A percentile compares a stretch with the other conserved stretches of the same genome.
Evolutionary conservation across 2,113 vertebrate genomes (phyloP).

Genomic region (Agelaius tricolor): DNA sequence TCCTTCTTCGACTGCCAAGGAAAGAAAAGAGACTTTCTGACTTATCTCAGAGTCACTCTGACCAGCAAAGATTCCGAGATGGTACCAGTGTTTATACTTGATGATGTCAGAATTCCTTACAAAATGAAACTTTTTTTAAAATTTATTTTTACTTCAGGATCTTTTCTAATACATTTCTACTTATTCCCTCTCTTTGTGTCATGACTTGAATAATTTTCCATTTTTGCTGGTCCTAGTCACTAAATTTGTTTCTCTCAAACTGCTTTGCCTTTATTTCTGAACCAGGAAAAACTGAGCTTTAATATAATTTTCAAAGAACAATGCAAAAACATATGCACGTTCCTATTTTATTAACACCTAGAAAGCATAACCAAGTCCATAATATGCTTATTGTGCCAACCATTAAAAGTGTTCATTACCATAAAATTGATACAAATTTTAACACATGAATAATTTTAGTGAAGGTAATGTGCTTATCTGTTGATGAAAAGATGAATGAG

Average conservation of each 20-base stretch:
- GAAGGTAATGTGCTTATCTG: background rate
- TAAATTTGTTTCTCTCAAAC: background rate
- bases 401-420: background rate
- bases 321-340: background rate
- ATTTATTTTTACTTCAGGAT: background rate
- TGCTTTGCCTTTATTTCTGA: background rate
- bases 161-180: background rate
- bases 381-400: background rate
- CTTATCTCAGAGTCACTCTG: too few relatives aligned
- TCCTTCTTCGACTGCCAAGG: too few relatives aligned
- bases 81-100: background rate
- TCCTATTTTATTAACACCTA: background rate
- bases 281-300: background rate
- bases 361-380: background rate
- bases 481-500: background rate
- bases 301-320: background rate
- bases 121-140: fast-evolving
- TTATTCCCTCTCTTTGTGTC: fast-evolving
- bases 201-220: background rate
- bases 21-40: too few relatives aligned
- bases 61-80: too few relatives aligned
- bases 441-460: background rate
- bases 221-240: background rate
- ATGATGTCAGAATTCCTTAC: background rate
- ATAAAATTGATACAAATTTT: background rate